Conservation (phyloP, 1,140 invertebrate species). For the Leptinotarsa lineolata region DNA sequence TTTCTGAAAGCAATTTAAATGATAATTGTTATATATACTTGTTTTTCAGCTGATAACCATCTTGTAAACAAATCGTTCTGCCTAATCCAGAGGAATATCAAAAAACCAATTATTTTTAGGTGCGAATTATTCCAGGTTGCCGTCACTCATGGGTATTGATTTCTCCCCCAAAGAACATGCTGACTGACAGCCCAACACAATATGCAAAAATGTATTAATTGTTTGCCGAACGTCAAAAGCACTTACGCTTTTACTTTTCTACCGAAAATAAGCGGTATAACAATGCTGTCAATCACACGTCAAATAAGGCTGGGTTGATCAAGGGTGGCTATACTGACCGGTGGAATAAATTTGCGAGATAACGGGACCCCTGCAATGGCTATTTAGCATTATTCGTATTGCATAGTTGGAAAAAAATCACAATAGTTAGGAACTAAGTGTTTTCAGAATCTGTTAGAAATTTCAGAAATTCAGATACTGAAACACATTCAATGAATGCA, state of each 20-base stretch:
- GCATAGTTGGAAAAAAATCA: background rate
- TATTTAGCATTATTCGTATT: conserved; percentile 11
- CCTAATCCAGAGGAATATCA: no score
- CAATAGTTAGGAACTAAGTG: background rate
- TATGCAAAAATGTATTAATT: conserved; percentile 36
- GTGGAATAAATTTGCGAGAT: background rate
- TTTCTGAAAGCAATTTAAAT: no score
- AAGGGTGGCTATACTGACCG: conserved; percentile 9
- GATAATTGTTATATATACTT: no score
- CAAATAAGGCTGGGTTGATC: background rate
- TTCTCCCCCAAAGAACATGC: background rate
- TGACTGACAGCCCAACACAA: conserved; percentile 25
- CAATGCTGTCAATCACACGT: conserved; percentile 33
- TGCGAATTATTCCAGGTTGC: no score
- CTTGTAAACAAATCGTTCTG: no score
- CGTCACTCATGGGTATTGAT: background rate
- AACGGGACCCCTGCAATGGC: conserved; percentile 5
- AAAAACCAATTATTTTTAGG: no score
- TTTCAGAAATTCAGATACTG: no score
- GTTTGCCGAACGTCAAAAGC: conserved; percentile 33
- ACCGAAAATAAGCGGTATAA: conserved; percentile 14
- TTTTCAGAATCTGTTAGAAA: background rate
- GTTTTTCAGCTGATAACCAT: no score
- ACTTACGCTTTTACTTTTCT: conserved; percentile 24
- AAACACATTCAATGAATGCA: no score